Base-by-base conservation (phyloP, 2,888 invertebrate species). In the Nomada lathburiana region DNA sequence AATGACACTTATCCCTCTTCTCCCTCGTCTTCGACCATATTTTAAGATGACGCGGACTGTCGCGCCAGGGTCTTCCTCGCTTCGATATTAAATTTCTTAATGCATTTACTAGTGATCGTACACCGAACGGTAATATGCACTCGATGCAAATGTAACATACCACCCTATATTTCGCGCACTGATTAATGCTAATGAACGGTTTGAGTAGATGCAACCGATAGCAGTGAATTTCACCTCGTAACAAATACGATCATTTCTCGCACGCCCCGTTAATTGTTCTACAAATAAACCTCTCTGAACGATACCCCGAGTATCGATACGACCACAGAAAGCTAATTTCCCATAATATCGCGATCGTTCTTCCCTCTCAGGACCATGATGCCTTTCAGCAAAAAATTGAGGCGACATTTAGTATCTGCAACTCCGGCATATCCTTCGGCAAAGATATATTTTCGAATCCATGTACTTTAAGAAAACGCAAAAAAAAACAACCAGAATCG, bases 1-100 rank as follows among this genome's bases (percentile, higher is more conserved):
- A 64, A 65, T 76, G 76, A 79, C 73, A 60, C 65, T 80, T 79
- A 74, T 80, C 59, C 72, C 57, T 64, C 59, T 57, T 63, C 20
- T 60, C 77, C 68, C 78, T 36, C 75, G 59, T 64, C 68, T 59
- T 60, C 55, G 80, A 75, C 76, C 79, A 76, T 72, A 70, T 79
- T 59, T 69, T 69, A 72, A 65, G 63, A 70, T 53, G 74, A 60
- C 62, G 13, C 18, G 63, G 29, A 42, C 36, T 65, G 79, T 73
- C 57, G 20, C 3, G 47, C 16, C 63, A 65, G 75, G 78, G 69
- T 67, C 76, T 76, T 76, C 75, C 63, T n/a, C 57, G 75, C 75
- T 68, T n/a, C 57, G 75, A 74, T 73, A 82, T 80, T 73, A 81
- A 81, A 82, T 75, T 76, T 52, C 76, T 5, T 42, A 18, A 18